Percentiles rank a stretch among this genome's conserved stretches.
Conservation (phyloP, 2,797 vertebrate genomes). For the Spizella passerina region DNA sequence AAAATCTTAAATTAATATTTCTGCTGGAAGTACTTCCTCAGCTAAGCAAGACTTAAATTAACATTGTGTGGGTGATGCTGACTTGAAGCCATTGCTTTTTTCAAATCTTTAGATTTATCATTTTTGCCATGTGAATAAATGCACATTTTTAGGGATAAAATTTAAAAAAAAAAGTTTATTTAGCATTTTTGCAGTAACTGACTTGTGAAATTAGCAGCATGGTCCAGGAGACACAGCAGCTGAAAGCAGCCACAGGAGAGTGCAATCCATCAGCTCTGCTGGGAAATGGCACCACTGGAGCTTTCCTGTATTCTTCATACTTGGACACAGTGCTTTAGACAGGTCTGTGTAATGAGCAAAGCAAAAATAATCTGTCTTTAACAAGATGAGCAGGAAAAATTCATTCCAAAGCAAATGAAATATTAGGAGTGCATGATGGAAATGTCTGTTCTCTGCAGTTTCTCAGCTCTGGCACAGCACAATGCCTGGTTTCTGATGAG, state of each 20-base stretch:
- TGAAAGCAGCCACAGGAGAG: neutral
- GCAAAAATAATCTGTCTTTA: neutral
- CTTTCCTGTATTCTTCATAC: neutral
- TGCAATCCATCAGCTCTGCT: neutral
- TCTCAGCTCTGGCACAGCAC: neutral
- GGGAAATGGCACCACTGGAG: neutral
- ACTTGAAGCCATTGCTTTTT: neutral
- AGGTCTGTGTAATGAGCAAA: neutral
- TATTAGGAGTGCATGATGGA: neutral
- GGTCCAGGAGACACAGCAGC: neutral
- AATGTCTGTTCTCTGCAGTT: neutral
- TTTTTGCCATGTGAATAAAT: neutral
- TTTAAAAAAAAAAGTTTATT: neutral
- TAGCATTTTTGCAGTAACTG: neutral
- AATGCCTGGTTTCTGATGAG: neutral
- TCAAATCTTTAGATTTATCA: neutral
- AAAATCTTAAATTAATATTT: neutral
- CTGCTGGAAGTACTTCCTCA: neutral
- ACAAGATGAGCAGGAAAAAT: neutral
- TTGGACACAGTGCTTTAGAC: neutral
- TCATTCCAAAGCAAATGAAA: neutral
- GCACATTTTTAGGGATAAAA: neutral
- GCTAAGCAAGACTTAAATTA: neutral
- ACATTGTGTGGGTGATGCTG: neutral
- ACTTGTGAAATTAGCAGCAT: constrained; percentile 27